These are phyloP conservation scores for Chauna torquata DNA, from an alignment of 2,113 vertebrate species.

Conservation along the genomic window DNA sequence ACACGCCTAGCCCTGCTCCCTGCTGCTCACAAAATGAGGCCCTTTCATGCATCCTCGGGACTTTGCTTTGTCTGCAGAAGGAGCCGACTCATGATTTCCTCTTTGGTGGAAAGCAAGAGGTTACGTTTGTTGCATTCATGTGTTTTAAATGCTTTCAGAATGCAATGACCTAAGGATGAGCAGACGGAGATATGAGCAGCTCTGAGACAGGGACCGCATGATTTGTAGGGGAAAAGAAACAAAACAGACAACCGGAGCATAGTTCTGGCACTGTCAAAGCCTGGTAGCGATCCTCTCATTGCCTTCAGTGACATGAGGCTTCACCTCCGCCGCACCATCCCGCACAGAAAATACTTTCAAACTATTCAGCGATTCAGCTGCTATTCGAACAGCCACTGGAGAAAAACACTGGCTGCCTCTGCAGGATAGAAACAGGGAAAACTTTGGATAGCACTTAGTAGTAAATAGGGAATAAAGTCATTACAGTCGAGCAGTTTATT, in stretches of 20 bases:
- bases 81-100: neutral
- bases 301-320: neutral
- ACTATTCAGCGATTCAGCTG: neutral
- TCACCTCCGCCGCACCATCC: neutral
- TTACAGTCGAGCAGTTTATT: neutral
- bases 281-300: neutral
- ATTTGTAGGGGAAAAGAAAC: neutral
- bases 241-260: neutral
- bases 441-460: neutral
- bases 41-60: constrained; percentile 2
- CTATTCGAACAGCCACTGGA: neutral
- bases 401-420: neutral
- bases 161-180: neutral
- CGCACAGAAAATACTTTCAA: neutral
- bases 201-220: neutral
- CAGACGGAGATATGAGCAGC: neutral
- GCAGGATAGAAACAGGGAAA: neutral
- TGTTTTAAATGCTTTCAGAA: neutral
- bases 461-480: constrained; percentile 47
- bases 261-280: neutral
- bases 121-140: neutral
- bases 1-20: neutral
- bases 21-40: constrained; percentile 24
- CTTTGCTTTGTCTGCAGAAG: constrained; percentile 35
- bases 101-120: neutral